Conservation (phyloP, 2,797 vertebrate genomes). For the Gallirallus australis region DNA sequence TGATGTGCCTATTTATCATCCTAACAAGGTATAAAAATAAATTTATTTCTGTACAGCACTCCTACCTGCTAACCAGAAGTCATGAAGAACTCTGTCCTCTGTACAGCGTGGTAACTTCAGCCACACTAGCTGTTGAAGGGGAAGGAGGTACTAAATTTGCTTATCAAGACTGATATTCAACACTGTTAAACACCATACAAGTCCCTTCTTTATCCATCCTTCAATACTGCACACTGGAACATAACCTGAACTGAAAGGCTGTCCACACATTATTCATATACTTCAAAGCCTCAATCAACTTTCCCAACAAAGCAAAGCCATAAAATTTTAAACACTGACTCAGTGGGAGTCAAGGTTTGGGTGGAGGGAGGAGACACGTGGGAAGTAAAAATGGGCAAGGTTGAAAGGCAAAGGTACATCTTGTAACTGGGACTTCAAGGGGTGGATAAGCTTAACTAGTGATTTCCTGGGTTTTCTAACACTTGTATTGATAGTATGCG, state of each 20-base stretch:
- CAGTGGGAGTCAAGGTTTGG: slow-evolving; percentile 23
- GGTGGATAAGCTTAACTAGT: slow-evolving; percentile 49
- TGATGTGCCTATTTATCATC: neutral
- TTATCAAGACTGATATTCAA: neutral
- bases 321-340: slow-evolving; percentile 19
- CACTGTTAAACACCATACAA: neutral
- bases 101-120: neutral
- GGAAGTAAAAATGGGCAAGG: slow-evolving; percentile 1
- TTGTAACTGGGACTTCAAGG: slow-evolving; percentile 55
- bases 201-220: neutral
- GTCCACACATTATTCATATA: neutral
- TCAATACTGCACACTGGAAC: neutral
- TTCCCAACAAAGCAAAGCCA: slow-evolving; percentile 14
- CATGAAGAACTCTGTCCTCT: neutral
- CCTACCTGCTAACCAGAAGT: neutral
- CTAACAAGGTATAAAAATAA: neutral
- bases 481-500: slow-evolving; percentile 33
- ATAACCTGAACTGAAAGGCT: neutral
- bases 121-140: neutral
- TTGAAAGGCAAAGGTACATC: slow-evolving; percentile 41
- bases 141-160: neutral
- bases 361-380: neutral
- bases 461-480: slow-evolving; percentile 61
- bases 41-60: neutral
- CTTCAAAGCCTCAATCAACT: slow-evolving; percentile 42